Evolutionary conservation across 2,888 invertebrate species (phyloP).

Genomic region (Tenthredo notha): DNA sequence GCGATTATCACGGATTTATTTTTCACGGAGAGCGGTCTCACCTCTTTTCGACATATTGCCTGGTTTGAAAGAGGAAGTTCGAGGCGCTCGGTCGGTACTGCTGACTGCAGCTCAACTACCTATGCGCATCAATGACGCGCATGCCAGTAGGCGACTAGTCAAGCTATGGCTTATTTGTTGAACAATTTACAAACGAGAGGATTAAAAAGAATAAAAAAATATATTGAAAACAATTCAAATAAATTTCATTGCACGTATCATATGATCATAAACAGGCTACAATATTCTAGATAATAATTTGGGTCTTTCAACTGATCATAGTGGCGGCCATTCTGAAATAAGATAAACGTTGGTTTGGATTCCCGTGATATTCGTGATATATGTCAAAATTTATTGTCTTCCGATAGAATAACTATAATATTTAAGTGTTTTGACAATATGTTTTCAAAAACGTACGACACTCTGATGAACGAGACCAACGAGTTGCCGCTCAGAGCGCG

Average conservation of each 20-base stretch:
- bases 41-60: conserved; percentile 82
- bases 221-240: not conserved
- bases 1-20: conserved; percentile 74
- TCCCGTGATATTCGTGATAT: not conserved
- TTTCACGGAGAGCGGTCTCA: conserved; percentile 70
- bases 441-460: conserved; percentile 58
- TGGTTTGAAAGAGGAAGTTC: conserved; percentile 75
- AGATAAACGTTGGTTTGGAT: not conserved
- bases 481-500: conserved; percentile 56
- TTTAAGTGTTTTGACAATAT: conserved; percentile 41
- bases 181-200: not conserved
- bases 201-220: not conserved
- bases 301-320: not conserved
- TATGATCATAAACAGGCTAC: not conserved
- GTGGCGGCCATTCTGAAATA: not conserved
- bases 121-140: conserved; percentile 24
- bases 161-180: not conserved
- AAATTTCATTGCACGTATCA: not conserved
- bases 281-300: not conserved
- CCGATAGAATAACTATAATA: not conserved
- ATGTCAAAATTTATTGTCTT: not conserved
- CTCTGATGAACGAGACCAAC: conserved; percentile 52
- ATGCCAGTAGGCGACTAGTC: not conserved
- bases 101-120: conserved; percentile 4
- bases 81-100: conserved; percentile 50